A percentile compares a stretch with the other conserved stretches of the same genome.
Conservation (phyloP, 1,140 invertebrate genomes). For the Episyrphus balteatus region DNA sequence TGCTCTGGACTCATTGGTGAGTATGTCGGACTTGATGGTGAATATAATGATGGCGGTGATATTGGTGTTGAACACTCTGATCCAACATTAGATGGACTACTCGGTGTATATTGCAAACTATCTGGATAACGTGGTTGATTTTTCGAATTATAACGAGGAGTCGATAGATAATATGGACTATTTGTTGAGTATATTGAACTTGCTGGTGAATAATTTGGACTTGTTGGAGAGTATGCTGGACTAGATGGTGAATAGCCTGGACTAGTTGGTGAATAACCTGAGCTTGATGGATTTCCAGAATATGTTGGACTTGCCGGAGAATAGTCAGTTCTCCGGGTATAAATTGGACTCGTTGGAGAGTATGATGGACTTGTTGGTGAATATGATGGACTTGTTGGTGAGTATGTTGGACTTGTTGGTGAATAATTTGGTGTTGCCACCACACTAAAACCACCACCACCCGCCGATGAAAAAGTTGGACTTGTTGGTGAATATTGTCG, state of each 20-base stretch:
- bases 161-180: slow-evolving; percentile 59
- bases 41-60: slow-evolving; percentile 47
- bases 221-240: slow-evolving; percentile 54
- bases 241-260: slow-evolving; percentile 54
- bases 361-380: slow-evolving; percentile 46
- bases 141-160: background rate
- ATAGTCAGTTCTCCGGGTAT: slow-evolving; percentile 61
- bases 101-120: slow-evolving; percentile 59
- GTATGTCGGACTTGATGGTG: slow-evolving; percentile 46
- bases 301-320: slow-evolving; percentile 64
- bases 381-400: slow-evolving; percentile 49
- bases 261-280: background rate
- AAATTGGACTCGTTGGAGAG: slow-evolving; percentile 49
- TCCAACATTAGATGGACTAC: no score
- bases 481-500: slow-evolving; percentile 52
- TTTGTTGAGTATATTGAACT: slow-evolving; percentile 57
- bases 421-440: slow-evolving; percentile 52
- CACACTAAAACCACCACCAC: background rate
- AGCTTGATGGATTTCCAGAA: slow-evolving; percentile 32
- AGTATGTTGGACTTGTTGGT: slow-evolving; percentile 58
- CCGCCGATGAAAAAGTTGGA: slow-evolving; percentile 56
- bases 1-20: background rate
- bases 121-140: slow-evolving; percentile 46
- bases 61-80: slow-evolving; percentile 42
- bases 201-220: slow-evolving; percentile 49